Base-by-base conservation (phyloP, 2,797 vertebrate genomes). In the Gobionotothen gibberifrons region DNA sequence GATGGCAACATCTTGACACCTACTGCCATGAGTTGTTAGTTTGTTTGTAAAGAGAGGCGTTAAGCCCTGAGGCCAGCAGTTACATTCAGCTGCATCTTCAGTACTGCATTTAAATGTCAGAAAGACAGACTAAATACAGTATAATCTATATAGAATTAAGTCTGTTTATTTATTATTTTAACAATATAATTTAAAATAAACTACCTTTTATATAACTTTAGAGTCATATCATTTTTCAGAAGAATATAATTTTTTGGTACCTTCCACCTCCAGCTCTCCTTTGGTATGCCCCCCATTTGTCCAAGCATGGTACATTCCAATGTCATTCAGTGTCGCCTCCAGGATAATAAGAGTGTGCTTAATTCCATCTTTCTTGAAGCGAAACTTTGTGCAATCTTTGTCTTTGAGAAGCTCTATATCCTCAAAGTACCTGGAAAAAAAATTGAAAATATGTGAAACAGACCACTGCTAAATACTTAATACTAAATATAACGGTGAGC, bases 281-380 rank as follows among this genome's bases (percentile, higher is more conserved):
- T 98, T 97, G 40, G 96, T 97, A 17, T 96, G 95, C 2, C 96
- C 97, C 0, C 97, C 97, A 0, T 96, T 99, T 72, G 97, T 98
- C 85, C 95, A 92, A 76, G 95, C 93, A 21, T 93, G 92, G 90
- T 95, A 99, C 94, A 96, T 96, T 0, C 97, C 97, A 0, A 76
- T 87, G 54, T 98, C 96, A 0, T 96, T 94, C 79, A 91, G 70
- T 0, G 78, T 76, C 3, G 96, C 96, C 42, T 99, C 97, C 1
- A 92, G 93, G 85, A 96, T 97, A 74, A 97, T 96, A 13, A 99
- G 88, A 0, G 88, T 92, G 58, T 99, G 97, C 13, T 95, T 96
- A 75, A 76, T 95, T 3, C 96, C 97, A 0, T 97, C 97, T 71
- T 97, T 97, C 91, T 97, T 99, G 78, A 98, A 94, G 61, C 97